These are phyloP conservation scores for Montifringilla adamsi DNA, from an alignment of 2,113 vertebrate genomes.

Conservation along the genomic window DNA sequence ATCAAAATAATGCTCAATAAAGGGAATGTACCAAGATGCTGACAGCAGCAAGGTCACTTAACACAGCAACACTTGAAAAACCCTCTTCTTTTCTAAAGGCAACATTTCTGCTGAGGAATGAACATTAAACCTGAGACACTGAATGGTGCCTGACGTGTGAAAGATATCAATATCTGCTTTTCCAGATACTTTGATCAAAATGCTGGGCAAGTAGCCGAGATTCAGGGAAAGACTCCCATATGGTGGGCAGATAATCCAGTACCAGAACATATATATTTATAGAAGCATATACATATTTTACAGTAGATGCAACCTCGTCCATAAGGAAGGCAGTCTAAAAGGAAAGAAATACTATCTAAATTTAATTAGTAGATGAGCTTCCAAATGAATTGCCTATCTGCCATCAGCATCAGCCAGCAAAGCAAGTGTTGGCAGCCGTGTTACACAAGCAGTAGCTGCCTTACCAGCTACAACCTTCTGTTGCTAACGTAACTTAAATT, in stretches of 20 bases:
- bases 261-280: neutral
- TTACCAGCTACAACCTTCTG: neutral
- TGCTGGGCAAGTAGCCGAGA: neutral
- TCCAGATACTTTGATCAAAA: neutral
- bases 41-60: neutral
- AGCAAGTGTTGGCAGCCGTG: neutral
- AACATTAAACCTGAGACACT: neutral
- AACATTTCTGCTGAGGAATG: neutral
- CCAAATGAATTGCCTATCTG: neutral
- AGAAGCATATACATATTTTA: neutral
- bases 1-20: neutral
- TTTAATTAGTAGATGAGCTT: neutral
- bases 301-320: neutral
- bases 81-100: neutral
- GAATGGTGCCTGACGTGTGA: neutral
- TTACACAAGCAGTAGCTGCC: neutral
- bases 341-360: neutral
- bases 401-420: neutral
- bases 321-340: neutral
- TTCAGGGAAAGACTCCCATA: neutral
- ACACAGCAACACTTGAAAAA: neutral
- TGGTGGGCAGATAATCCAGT: neutral
- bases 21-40: neutral
- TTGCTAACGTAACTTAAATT: neutral
- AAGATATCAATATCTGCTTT: neutral